A percentile compares a stretch with the other conserved stretches of the same genome.
Evolutionary conservation across 1,140 invertebrate species (phyloP).

Genomic region (Pygmarrhopalites habei): DNA sequence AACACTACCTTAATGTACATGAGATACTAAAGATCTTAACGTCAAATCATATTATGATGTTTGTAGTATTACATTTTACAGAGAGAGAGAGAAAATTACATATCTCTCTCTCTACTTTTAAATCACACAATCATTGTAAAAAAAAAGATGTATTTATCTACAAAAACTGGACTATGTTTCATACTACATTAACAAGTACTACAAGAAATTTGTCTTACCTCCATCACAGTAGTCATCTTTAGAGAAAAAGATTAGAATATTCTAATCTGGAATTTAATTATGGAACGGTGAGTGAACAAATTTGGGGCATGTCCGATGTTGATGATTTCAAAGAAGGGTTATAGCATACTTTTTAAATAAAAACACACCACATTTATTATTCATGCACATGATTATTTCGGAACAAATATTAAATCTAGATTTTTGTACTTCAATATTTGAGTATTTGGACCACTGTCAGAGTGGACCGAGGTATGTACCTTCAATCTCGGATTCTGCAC

Average conservation of each 20-base stretch:
- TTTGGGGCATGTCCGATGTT: not conserved
- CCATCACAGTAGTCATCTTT: conserved; percentile 9
- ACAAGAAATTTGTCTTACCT: not conserved
- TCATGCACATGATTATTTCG: not conserved
- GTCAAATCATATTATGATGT: no score
- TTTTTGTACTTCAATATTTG: no score
- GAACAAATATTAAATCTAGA: not conserved
- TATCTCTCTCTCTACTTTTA: not conserved
- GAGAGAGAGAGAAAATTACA: not conserved
- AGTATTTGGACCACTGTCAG: no score
- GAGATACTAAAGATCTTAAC: no score
- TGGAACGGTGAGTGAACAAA: not conserved
- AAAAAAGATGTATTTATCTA: not conserved
- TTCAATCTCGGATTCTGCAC: no score
- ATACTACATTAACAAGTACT: not conserved
- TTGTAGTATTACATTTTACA: no score
- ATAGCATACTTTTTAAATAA: no score
- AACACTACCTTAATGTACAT: no score
- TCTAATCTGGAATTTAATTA: not conserved
- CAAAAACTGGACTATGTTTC: not conserved
- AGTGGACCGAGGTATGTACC: no score
- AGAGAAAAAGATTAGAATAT: not conserved
- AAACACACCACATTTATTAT: not conserved
- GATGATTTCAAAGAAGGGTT: not conserved
- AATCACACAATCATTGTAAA: not conserved